Base-by-base conservation (phyloP, 2,113 vertebrate genomes). In the Pithys albifrons region DNA sequence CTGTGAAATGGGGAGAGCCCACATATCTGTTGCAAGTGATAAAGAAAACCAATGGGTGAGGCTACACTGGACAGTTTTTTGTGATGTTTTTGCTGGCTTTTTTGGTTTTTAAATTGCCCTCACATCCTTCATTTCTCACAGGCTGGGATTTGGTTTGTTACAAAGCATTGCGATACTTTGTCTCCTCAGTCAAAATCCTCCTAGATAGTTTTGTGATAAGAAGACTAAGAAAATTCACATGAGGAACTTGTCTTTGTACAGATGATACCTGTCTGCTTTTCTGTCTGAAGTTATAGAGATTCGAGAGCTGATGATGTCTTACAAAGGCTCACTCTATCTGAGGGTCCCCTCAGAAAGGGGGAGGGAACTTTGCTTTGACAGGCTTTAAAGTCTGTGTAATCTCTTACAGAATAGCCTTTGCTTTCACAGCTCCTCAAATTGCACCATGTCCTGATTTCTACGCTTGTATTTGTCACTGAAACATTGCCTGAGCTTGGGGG, bases 371-470 rank as follows among this genome's bases (percentile, higher is more conserved):
- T 94, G 75, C 92, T 92, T 96, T 92, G 90, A 92, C 88, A 46
- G 48, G 24, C 85, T 95, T 94, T 85, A 87, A 81, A 94, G 73
- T 78, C 83, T 45, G 19, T 64, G 58, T 87, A 94, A 91, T 94
- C 86, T 92, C 86, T 87, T 73, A 41, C 31, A 76, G 88, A 84
- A 78, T 19, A 92, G 79, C 76, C 74, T 93, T 88, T 92, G 83
- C 91, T 94, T 94, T 96, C 95, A 85, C 86, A 91, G 89, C 90
- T 96, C 86, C 96, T 96, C 96, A 87, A 89, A 41, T 96, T 95
- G 91, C 93, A 91, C 70, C 28, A 28, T 49, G 91, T 91, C 94
- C 91, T 96, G 82, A 86, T 95, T 97, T 95, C 86, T 94, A 11
- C 54, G 15, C 72, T 86, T 57, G 54, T 17, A 25, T 91, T 93